phyloP scores from a whole-genome alignment of 2,113 vertebrate species.

The Coptodon bakossiorum region DNA sequence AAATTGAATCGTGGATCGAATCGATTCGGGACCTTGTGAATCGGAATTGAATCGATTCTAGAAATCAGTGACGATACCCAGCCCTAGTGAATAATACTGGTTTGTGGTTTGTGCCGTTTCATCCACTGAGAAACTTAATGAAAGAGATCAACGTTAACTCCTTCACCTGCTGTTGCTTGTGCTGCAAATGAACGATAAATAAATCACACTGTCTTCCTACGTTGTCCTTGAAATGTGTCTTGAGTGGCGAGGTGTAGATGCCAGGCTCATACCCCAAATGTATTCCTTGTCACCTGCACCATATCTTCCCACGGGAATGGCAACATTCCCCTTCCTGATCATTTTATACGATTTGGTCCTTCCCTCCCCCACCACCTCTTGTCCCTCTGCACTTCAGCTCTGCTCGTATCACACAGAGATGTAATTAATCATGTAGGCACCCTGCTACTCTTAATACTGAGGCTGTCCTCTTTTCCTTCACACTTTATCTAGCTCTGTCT shows the following conservation, averaged over 20 bases:
- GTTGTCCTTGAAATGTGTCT: not conserved
- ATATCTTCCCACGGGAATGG: conserved; percentile 18
- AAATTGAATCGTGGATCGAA: too few species aligned
- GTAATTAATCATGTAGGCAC: conserved; percentile 55
- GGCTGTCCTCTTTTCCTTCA: conserved; percentile 7
- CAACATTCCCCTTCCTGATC: conserved; percentile 20
- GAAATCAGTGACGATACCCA: too few species aligned
- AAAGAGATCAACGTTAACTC: not conserved
- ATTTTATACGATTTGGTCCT: conserved; percentile 31
- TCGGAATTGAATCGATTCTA: too few species aligned
- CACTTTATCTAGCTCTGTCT: not conserved
- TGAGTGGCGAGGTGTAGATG: not conserved
- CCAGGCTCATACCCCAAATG: not conserved
- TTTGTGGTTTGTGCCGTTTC: not conserved
- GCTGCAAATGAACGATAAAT: not conserved
- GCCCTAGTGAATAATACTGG: not conserved
- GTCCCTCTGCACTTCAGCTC: not conserved
- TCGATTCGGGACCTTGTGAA: too few species aligned
- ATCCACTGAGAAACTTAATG: not conserved
- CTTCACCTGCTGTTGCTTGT: not conserved
- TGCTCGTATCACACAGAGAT: not conserved
- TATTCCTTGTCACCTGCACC: not conserved
- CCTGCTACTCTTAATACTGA: conserved; percentile 24
- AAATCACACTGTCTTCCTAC: not conserved
- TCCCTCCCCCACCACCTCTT: not conserved